Base-by-base conservation (phyloP, 2,888 invertebrate species). In the Alviniconcha strummeri region DNA sequence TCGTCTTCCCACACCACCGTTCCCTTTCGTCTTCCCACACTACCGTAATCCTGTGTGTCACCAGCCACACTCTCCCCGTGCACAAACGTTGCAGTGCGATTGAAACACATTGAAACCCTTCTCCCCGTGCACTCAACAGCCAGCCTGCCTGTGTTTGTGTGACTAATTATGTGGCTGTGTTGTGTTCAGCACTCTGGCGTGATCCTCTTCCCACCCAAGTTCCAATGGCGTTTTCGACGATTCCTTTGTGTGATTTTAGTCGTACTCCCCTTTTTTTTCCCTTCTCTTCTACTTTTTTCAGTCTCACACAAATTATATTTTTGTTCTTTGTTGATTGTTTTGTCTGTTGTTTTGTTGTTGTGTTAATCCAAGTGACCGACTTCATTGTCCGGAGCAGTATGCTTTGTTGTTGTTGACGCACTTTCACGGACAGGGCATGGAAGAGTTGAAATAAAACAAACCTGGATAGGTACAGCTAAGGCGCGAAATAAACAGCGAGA, bases 391-490 rank as follows among this genome's bases (percentile, higher is more conserved):
- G 36, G 36, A 60, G 9, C 13, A 13, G 75, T 75, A 5, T 52
- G 15, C 57, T 78, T 60, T 60, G 57, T 8, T 77, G 56, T 77
- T 55, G 52, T 17, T 56, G 54, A 8, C 36, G 64, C 78, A 78
- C 78, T 36, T 36, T 64, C 78, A 78, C 78, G 64, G 36, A 64
- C 64, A 78, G 60, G 78, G 56, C 64, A 64, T 11, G 13, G 19
- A 78, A 78, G 7, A 19, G 19, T 7, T n/a, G n/a, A 56, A 0
- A 19, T 9, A 55, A 15, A 36, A 78, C 60, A 78, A 11, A 52
- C 9, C 4, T 5, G 64, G 57, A 15, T 78, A 78, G 78, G 64
- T 60, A 36, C 77, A 11, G 52, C n/a, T 9, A 64, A 36, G 15
- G 78, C 78, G 78, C 78, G 64, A 64, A 64, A 19, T 8, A 52